These are phyloP conservation scores for Sebastes matsubarae DNA, from an alignment of 2,797 vertebrate species.

Conservation along the genomic window DNA sequence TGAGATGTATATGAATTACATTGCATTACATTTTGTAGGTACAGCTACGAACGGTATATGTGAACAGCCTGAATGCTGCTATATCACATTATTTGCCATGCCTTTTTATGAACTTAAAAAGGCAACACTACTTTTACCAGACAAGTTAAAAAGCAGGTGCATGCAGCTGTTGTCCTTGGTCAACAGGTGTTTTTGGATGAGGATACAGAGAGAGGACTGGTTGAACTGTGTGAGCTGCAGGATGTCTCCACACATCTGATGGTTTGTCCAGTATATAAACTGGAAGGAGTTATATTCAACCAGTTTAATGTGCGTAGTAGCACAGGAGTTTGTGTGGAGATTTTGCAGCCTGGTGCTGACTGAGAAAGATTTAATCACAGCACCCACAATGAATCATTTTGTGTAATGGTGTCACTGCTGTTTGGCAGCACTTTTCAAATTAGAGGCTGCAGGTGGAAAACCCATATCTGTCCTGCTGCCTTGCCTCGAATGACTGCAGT, in stretches of 20 bases:
- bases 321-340: not conserved
- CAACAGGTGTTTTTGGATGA: not conserved
- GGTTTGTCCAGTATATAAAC: not conserved
- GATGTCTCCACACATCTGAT: not conserved
- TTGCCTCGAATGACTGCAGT: not conserved
- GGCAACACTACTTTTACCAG: not conserved
- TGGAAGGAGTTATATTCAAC: not conserved
- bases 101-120: not conserved
- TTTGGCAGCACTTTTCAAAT: conserved; percentile 24
- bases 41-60: too few relatives aligned
- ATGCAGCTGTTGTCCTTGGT: not conserved
- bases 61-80: not conserved
- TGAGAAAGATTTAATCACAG: conserved; percentile 4
- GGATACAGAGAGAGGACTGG: not conserved
- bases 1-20: too few relatives aligned
- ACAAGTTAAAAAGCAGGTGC: not conserved
- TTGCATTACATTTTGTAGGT: too few relatives aligned
- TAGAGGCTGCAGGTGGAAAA: conserved; percentile 9
- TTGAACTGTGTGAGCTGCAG: not conserved
- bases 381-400: conserved; percentile 4
- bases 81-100: not conserved
- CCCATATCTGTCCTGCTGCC: not conserved
- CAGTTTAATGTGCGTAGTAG: not conserved
- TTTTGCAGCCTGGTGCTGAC: not conserved
- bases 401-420: not conserved